Percentiles rank a stretch among this genome's conserved stretches.
Evolutionary conservation across 2,888 invertebrate genomes (phyloP).

Genomic region (Sinopyrophorus schimmeli): DNA sequence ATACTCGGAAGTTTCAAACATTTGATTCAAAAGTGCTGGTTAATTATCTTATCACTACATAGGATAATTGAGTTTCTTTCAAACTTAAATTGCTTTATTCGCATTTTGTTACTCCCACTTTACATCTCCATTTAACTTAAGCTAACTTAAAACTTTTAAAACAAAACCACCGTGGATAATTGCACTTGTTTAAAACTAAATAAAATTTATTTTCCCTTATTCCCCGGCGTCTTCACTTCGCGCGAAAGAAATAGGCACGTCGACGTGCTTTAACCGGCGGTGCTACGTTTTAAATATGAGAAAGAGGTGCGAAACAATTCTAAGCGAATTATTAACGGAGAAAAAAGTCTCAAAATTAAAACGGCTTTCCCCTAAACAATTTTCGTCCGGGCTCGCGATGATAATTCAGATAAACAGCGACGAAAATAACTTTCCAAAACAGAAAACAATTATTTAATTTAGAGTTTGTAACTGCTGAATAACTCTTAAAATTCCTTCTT

Average conservation of each 20-base stretch:
- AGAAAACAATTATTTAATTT: constrained; percentile 40
- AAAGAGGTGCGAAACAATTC: too few relatives aligned
- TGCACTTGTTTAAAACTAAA: constrained; percentile 14
- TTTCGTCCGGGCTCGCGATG: constrained; percentile 35
- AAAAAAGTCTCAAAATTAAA: constrained; percentile 38
- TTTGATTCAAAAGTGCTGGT: constrained; percentile 40
- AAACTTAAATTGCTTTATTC: constrained; percentile 54
- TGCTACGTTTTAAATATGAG: too few relatives aligned
- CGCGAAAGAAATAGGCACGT: too few relatives aligned
- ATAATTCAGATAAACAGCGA: constrained; percentile 37
- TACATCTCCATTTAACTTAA: constrained; percentile 32
- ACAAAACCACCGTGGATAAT: constrained; percentile 16
- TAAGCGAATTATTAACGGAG: constrained; percentile 30
- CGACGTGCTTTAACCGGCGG: too few relatives aligned
- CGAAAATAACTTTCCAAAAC: constrained; percentile 34
- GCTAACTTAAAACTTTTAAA: constrained; percentile 23
- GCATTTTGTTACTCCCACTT: constrained; percentile 48
- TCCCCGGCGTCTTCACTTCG: too few relatives aligned
- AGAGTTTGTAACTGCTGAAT: constrained; percentile 33
- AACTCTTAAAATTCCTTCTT: constrained; percentile 36
- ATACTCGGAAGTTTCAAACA: constrained; percentile 20
- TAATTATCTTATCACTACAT: constrained; percentile 51
- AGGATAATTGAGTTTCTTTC: constrained; percentile 53
- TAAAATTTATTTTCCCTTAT: too few relatives aligned
- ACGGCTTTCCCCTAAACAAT: constrained; percentile 36